Conservation (phyloP, 2,888 invertebrate species). For the Himalopsyche kuldschensis region DNA sequence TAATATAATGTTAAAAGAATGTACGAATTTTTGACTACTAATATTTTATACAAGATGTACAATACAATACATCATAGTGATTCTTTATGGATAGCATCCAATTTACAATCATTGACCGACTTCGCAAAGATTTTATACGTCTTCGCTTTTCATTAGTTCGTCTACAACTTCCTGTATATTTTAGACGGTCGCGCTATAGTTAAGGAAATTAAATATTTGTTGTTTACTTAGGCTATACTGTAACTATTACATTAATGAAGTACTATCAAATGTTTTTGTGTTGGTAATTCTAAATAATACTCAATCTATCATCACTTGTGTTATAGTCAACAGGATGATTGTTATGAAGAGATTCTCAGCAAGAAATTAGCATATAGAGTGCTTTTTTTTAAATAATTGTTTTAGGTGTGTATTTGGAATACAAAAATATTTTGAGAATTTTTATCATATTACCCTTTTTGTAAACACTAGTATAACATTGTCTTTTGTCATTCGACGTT, state of each 20-base stretch:
- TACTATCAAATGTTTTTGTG: neutral
- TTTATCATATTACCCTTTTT: neutral
- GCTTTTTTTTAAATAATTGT: neutral
- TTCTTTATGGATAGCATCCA: neutral
- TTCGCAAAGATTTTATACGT: neutral
- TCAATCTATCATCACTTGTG: neutral
- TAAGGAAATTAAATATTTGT: neutral
- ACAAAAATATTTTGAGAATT: neutral
- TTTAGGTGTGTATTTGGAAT: neutral
- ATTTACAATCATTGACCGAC: neutral
- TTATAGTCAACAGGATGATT: neutral
- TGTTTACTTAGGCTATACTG: neutral
- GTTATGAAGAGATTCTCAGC: neutral
- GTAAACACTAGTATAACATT: neutral
- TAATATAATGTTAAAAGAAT: neutral
- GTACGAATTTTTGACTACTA: neutral
- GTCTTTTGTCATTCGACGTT: neutral
- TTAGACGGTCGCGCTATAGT: neutral
- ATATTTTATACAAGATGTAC: neutral
- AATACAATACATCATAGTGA: neutral
- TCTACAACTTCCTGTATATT: neutral
- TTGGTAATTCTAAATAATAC: neutral
- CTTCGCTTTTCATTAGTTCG: neutral
- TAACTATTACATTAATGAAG: neutral
- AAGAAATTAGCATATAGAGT: neutral